Evolutionary conservation across 2,797 vertebrate genomes (phyloP), one percentile per base, ranked within the genome.

Genomic region (Smutsia gigantea): DNA sequence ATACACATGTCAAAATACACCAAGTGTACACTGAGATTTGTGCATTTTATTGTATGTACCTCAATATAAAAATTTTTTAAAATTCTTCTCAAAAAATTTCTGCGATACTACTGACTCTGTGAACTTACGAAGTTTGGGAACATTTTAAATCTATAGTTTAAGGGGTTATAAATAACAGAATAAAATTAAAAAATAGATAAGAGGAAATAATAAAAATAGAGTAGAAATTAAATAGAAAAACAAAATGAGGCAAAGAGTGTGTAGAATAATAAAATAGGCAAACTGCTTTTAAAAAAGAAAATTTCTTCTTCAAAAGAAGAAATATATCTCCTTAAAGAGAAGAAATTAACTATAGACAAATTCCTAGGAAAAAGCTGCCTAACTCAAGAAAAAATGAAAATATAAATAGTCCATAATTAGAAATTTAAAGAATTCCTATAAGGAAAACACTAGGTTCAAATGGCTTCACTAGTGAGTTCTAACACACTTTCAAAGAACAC

Each of bases 281-380:
- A 95, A 84, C 14, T 12, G 14, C 63, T 84, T 78, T 78, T n/a
- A 61, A 63, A 64, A 95, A 95, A 51, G 25, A 57, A 92, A 66
- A 51, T 39, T 81, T 53, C 79, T 81, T 72, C 29, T 64, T 86
- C n/a, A 81, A 81, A 42, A 53, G 19, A 81, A 15, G 23, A 19
- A n/a, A 64, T 46, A 10, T 46, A 46, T 46, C 46, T 46, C 46
- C 46, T 46, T 61, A 49, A 37, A 93, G 79, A 61, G 29, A 75
- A 94, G 39, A 88, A 95, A 79, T 92, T 57, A 64, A 72, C 71
- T 88, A 63, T 15, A 84, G 34, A 77, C 31, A 89, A 83, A 78
- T 64, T 37, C 19, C 31, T 84, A 57, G 53, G 34, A 46, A 78
- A 71, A 88, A 89, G 64, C 64, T 46, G 84, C 12, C 46, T 71